phyloP scores from a whole-genome alignment of 2,888 invertebrate genomes.

The Tinea semifulvella region DNA sequence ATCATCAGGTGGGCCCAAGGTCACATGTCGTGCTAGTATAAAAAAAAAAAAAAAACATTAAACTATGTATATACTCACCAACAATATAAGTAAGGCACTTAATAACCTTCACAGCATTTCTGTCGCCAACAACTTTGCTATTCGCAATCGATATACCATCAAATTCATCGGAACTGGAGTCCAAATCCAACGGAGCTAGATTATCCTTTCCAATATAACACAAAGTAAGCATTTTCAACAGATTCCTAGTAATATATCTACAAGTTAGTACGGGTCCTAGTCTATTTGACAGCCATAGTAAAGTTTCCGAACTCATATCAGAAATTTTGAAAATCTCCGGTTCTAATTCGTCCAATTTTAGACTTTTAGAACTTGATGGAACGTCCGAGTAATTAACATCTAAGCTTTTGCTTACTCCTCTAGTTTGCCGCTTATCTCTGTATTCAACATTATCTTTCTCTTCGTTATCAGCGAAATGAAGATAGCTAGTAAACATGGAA shows the following conservation, averaged over 20 bases:
- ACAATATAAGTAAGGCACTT: conserved; percentile 90
- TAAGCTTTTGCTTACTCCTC: conserved; percentile 30
- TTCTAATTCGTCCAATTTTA: conserved; percentile 29
- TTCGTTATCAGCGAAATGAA: conserved; percentile 53
- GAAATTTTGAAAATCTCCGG: conserved; percentile 68
- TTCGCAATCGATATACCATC: conserved; percentile 72
- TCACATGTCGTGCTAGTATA: too few species aligned
- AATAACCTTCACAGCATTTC: conserved; percentile 85
- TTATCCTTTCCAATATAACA: conserved; percentile 91
- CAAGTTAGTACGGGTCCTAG: conserved; percentile 95
- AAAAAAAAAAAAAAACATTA: too few species aligned
- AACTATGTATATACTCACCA: conserved; percentile 61
- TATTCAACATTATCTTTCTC: conserved; percentile 23
- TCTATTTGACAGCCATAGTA: conserved; percentile 92
- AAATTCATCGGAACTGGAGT: conserved; percentile 46
- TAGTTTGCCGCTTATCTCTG: conserved; percentile 22
- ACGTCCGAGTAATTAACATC: conserved; percentile 29
- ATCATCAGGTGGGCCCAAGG: too few species aligned
- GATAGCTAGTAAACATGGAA: conserved; percentile 53
- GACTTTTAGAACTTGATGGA: conserved; percentile 25
- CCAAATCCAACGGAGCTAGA: conserved; percentile 59
- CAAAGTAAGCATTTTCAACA: conserved; percentile 91
- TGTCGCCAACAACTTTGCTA: conserved; percentile 78
- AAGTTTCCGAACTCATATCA: conserved; percentile 87
- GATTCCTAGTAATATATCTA: conserved; percentile 87